A percentile compares a stretch with the other conserved stretches of the same genome.
phyloP scores from a whole-genome alignment of 2,797 vertebrate genomes.

The Varecia variegata region DNA sequence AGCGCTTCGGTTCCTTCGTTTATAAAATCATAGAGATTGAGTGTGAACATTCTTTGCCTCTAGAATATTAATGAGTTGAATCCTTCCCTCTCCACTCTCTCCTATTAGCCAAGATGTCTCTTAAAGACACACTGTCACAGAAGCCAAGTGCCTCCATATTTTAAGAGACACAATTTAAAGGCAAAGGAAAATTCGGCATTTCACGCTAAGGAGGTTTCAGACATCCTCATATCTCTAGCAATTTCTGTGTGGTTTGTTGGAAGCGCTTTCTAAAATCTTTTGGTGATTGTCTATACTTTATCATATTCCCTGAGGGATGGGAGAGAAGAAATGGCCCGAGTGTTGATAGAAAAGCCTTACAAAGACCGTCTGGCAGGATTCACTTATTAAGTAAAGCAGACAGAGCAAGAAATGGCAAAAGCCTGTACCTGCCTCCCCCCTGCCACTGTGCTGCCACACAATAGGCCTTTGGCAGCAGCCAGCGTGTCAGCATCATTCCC shows the following conservation, averaged over 20 bases:
- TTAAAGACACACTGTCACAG: neutral
- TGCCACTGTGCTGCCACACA: neutral
- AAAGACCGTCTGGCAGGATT: neutral
- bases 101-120: neutral
- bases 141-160: neutral
- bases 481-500: slow-evolving; percentile 36
- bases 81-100: neutral
- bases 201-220: slow-evolving; percentile 35
- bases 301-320: neutral
- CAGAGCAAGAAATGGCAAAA: slow-evolving; percentile 42
- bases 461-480: slow-evolving; percentile 15
- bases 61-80: neutral
- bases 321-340: slow-evolving; percentile 49
- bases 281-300: slow-evolving; percentile 3
- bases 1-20: neutral
- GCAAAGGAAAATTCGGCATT: slow-evolving; percentile 44
- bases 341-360: slow-evolving; percentile 41
- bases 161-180: slow-evolving; percentile 30
- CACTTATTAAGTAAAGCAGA: slow-evolving; percentile 52
- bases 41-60: neutral
- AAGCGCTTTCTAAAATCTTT: slow-evolving; percentile 34
- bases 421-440: slow-evolving; percentile 11
- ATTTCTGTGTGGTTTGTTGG: slow-evolving; percentile 36
- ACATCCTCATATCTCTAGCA: slow-evolving; percentile 25
- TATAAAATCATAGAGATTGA: neutral